These are phyloP conservation scores for Agelas oroides DNA, from an alignment of 37 sponge, comb jelly and placozoan genomes.

Conservation along the genomic window DNA sequence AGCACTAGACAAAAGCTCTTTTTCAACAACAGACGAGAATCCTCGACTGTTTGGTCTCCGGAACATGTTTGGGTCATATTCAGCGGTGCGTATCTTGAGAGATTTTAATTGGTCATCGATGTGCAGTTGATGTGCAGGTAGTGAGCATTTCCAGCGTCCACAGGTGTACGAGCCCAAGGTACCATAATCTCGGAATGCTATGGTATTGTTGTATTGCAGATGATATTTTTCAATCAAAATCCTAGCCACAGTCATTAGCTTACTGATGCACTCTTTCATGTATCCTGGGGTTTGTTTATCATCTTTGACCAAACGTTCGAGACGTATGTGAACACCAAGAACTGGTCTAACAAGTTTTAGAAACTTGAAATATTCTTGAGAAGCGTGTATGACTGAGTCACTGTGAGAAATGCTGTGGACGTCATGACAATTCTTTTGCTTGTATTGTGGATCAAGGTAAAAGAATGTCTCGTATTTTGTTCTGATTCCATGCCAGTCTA, in stretches of 20 bases:
- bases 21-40: slow-evolving; percentile 2
- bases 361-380: neutral
- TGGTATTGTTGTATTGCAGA: neutral
- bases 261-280: neutral
- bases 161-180: neutral
- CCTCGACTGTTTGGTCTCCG: neutral
- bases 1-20: neutral
- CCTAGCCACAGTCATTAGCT: neutral
- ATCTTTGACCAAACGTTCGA: neutral
- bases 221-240: neutral
- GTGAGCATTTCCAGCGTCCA: neutral
- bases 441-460: slow-evolving; percentile 4
- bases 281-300: too few species aligned
- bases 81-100: neutral
- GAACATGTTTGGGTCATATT: neutral
- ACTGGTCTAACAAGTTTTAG: neutral
- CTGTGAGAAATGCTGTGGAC: slow-evolving; percentile 18
- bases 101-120: neutral
- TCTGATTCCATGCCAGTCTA: slow-evolving; percentile 15
- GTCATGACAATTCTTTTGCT: neutral
- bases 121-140: neutral
- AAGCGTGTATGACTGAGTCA: neutral
- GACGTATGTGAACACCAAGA: slow-evolving; percentile 5
- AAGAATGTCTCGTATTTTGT: neutral
- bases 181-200: slow-evolving; percentile 20